Evolutionary conservation across 2,888 invertebrate genomes (phyloP), one percentile per base, ranked within the genome.

Genomic region (Phorcus lineatus): DNA sequence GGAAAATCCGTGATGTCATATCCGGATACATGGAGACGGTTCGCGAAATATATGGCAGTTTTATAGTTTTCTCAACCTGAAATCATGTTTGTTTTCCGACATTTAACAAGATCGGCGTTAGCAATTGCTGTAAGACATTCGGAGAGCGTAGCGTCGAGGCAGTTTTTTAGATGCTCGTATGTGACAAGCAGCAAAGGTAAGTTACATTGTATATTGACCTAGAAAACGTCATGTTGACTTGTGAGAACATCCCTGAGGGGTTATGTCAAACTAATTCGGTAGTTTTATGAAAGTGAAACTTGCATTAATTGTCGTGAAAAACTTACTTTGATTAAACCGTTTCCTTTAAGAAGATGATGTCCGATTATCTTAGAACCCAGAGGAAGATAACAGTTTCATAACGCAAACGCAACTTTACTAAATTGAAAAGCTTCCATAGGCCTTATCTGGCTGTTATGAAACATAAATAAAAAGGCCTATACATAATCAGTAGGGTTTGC

Each of bases 241-340:
- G 82, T 53, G 74, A 75, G 24, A 81, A 75, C 66, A 81, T 82
- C 70, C 55, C 80, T 54, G 80, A 85, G 55, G 82, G 13, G 36
- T 81, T 36, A 81, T 62, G 28, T 28, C 62, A 62, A 16, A 24
- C 24, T 4, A 24, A 62, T 11, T 47, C 13, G 11, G 6, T 47
- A 36, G 7, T 36, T 4, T 36, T 36, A 4, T 4, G 2, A 7
- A 36, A 36, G 36, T 36, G 36, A 4, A 4, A 36, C 7, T 36
- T 7, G 2, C 36, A 7, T 36, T 36, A n/a, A n/a, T n/a, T 36
- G 7, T 36, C 36, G 7, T 36, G 36, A 7, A 36, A 2, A 4
- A 36, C 36, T 36, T 36, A 36, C 7, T 36, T 36, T 36, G 7
- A 36, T n/a, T n/a, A n/a, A n/a, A n/a, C n/a, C n/a, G n/a, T n/a